Evolutionary conservation across 1,140 invertebrate genomes (phyloP), one percentile per base, ranked within the genome.

Genomic region (Pissodes strobi): DNA sequence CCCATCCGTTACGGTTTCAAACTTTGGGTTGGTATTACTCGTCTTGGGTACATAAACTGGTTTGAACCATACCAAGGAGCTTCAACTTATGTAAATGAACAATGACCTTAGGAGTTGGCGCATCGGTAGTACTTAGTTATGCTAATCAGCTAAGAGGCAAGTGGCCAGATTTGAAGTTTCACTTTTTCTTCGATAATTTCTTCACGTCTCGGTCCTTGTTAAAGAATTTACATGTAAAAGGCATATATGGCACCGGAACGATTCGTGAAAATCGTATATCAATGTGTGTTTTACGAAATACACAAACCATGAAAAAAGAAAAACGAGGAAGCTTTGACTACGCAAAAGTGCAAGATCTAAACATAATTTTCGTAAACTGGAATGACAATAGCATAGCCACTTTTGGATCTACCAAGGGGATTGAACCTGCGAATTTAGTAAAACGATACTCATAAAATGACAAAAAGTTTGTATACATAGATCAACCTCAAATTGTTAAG

Each of bases 1-100:
- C n/a, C 1, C 75, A 75, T 64, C n/a, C 23, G 67, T 22, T 73
- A 58, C 52, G 74, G 74, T 1, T 74, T 64, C 43, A 73, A 73
- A 56, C 52, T 73, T 38, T 74, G 67, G 71, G 64, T 69, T 13
- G 70, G 66, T 21, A 51, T 65, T 15, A 67, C 66, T 8, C 23
- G 51, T n/a, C 23, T 55, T 5, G 68, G 70, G 1, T 73, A 69
- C 25, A 60, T 69, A 12, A n/a, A n/a, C n/a, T n/a, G n/a, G n/a
- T n/a, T n/a, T n/a, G n/a, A n/a, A n/a, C n/a, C n/a, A n/a, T n/a
- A 71, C 34, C 69, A 70, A 55, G 66, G 72, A 12, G 27, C 64
- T 3, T 30, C 41, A 23, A 59, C 49, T 12, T 30, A 48, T 46
- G 12, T 63, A 2, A 21, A 17, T 22, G 5, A 39, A 15, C 27